Conservation (phyloP, 2,113 vertebrate species). For the Cranoglanis bouderius region DNA sequence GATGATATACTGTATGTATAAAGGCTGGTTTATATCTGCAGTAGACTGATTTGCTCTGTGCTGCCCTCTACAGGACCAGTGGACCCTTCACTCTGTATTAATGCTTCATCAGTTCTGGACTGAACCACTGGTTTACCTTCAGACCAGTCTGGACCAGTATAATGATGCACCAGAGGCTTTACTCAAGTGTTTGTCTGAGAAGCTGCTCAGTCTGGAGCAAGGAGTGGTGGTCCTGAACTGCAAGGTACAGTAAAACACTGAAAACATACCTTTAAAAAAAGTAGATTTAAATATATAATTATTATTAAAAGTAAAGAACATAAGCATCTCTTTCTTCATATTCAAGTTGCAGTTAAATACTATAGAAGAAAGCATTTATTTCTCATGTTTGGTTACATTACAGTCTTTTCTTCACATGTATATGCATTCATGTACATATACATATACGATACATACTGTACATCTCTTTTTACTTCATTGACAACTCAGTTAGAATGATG, state of each 20-base stretch:
- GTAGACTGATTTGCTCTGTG: background rate
- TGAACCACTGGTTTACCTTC: conserved; percentile 71
- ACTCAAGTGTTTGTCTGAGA: too few species aligned
- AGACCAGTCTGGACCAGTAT: conserved; percentile 67
- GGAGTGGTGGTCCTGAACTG: conserved; percentile 72
- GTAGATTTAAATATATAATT: background rate
- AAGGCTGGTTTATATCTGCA: background rate
- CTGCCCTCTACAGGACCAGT: conserved; percentile 65
- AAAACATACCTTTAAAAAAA: too few species aligned
- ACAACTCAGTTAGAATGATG: too few species aligned
- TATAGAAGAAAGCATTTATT: too few species aligned
- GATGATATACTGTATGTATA: background rate
- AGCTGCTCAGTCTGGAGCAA: conserved; percentile 61
- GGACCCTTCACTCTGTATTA: conserved; percentile 73
- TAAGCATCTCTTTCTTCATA: too few species aligned
- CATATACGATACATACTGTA: too few species aligned
- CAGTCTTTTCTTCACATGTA: too few species aligned
- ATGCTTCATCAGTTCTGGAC: conserved; percentile 74
- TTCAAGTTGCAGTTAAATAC: too few species aligned
- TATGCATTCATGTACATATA: too few species aligned
- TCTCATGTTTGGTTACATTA: too few species aligned
- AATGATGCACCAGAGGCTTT: conserved; percentile 51
- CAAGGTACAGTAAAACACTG: conserved; percentile 61
- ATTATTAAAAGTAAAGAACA: too few species aligned
- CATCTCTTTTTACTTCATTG: too few species aligned